Evolutionary conservation across 2,797 vertebrate genomes (phyloP).

Genomic region (Lophura swinhoii): DNA sequence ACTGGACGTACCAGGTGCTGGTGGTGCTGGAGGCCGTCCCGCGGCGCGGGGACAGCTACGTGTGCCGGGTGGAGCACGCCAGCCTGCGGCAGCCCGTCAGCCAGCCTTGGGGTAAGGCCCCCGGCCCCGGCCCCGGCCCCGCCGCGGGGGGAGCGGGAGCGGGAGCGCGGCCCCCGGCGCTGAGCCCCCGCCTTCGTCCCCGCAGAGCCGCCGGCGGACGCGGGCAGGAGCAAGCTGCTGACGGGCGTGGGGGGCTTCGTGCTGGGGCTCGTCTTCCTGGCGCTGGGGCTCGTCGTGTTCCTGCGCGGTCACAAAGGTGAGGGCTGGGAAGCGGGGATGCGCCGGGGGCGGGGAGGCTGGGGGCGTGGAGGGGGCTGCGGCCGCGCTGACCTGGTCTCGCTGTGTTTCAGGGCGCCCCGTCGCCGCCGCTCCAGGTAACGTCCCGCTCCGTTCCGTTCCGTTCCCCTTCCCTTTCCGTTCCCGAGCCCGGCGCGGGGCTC

Average conservation of each 20-base stretch:
- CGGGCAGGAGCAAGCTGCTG: neutral
- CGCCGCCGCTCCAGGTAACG: neutral
- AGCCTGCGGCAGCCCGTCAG: no score
- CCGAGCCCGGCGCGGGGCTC: no score
- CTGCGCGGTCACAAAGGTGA: conserved; percentile 16
- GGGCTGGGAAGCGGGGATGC: no score
- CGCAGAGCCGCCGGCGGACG: neutral
- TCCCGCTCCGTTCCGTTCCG: no score
- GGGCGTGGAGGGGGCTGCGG: neutral
- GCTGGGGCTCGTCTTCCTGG: conserved; percentile 41
- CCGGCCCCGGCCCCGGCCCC: no score
- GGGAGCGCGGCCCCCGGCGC: neutral
- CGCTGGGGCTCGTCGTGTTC: neutral
- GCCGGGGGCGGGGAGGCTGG: no score
- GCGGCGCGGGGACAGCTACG: no score
- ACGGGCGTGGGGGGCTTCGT: conserved; percentile 27
- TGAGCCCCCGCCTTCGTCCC: neutral
- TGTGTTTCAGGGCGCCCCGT: neutral
- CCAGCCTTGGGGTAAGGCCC: no score
- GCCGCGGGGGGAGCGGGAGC: no score
- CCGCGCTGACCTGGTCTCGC: neutral
- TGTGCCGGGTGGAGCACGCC: no score
- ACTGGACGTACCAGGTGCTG: conserved; percentile 50
- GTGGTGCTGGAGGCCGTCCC: neutral
- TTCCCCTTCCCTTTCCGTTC: no score